Conservation (phyloP, 2,888 invertebrate genomes). For the Boloria selene region DNA sequence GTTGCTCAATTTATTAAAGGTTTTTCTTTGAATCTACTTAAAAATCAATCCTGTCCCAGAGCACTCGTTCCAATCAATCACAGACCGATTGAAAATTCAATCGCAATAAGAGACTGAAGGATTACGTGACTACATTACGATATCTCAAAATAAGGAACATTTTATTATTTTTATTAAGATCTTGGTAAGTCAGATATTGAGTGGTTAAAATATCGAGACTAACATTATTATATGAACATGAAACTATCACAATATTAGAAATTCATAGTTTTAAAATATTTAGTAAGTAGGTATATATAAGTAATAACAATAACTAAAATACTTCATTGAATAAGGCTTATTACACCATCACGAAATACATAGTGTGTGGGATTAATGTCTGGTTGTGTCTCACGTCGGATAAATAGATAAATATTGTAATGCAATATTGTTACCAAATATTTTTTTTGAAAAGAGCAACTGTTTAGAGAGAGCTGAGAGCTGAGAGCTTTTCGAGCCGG, state of each 20-base stretch:
- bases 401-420: too few relatives aligned
- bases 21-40: conserved; percentile 72
- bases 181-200: conserved; percentile 1
- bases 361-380: too few relatives aligned
- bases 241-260: neutral
- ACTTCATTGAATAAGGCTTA: too few relatives aligned
- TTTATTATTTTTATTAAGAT: conserved; percentile 41
- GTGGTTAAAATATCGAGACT: conserved; percentile 5
- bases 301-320: too few relatives aligned
- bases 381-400: too few relatives aligned
- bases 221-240: neutral
- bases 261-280: too few relatives aligned
- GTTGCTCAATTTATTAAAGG: conserved; percentile 69
- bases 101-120: conserved; percentile 70
- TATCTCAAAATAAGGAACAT: conserved; percentile 51
- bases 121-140: conserved; percentile 72
- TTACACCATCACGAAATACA: too few relatives aligned
- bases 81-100: conserved; percentile 75
- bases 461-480: too few relatives aligned
- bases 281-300: too few relatives aligned
- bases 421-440: too few relatives aligned
- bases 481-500: too few relatives aligned
- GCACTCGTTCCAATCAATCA: conserved; percentile 76
- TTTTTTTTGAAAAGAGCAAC: too few relatives aligned
- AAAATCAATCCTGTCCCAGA: conserved; percentile 66